Conservation (phyloP, 2,797 vertebrate species). For the Aldrovandia affinis region DNA sequence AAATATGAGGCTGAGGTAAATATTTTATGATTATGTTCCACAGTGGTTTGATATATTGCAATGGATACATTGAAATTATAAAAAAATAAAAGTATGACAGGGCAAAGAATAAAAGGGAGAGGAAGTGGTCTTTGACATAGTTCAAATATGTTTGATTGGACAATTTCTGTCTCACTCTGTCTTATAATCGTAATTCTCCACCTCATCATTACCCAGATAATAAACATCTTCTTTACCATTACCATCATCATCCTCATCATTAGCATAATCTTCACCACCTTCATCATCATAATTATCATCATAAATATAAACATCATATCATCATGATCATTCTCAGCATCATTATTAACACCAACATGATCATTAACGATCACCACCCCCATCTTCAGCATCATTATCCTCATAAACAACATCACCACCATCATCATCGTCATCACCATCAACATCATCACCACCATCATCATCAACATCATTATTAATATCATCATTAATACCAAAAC, state of each 20-base stretch:
- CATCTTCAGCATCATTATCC: no score
- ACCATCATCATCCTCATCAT: no score
- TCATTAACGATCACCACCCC: neutral
- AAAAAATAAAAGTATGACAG: neutral
- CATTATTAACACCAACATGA: neutral
- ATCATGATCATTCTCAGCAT: no score
- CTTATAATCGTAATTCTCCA: no score
- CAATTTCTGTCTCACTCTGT: neutral
- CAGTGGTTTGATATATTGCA: neutral
- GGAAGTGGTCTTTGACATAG: neutral
- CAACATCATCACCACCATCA: neutral
- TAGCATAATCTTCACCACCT: no score
- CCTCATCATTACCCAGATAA: no score
- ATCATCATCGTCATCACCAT: neutral
- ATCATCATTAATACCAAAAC: no score
- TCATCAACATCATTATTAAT: no score
- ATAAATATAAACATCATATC: no score
- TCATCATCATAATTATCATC: no score
- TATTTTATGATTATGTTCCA: constrained; percentile 23
- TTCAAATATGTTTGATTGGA: neutral
- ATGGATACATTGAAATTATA: neutral
- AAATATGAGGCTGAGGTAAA: constrained; percentile 27
- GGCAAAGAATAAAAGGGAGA: neutral
- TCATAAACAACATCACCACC: no score
- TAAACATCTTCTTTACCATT: no score